Conservation (phyloP, 2,113 vertebrate genomes). For the Chloroceryle aenea region DNA sequence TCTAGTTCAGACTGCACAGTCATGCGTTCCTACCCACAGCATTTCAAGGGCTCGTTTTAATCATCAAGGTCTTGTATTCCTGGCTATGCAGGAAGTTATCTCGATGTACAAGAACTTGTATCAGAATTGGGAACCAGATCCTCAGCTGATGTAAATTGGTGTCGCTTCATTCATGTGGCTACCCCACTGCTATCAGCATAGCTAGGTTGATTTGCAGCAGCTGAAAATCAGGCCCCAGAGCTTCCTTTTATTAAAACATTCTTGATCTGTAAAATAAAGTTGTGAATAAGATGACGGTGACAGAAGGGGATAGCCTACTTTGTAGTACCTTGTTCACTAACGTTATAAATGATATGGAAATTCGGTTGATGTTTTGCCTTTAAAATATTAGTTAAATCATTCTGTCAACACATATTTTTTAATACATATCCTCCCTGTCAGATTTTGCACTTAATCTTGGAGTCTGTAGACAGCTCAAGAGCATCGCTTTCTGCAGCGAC, state of each 20-base stretch:
- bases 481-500: conserved; percentile 12
- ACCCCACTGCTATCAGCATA: neutral
- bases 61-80: neutral
- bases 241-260: conserved; percentile 46
- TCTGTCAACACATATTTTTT: conserved; percentile 73
- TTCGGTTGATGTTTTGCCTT: conserved; percentile 65
- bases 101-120: neutral
- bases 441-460: conserved; percentile 67
- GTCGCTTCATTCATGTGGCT: neutral
- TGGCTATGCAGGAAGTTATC: neutral
- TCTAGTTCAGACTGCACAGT: neutral
- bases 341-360: conserved; percentile 59
- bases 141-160: neutral
- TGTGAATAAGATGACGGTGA: conserved; percentile 36
- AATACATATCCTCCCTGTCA: conserved; percentile 70
- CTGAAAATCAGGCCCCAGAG: conserved; percentile 35
- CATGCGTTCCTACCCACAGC: rapidly evolving
- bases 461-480: conserved; percentile 64
- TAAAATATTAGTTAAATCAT: conserved; percentile 70
- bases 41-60: neutral
- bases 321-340: conserved; percentile 42
- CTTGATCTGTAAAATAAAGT: conserved; percentile 50
- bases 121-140: neutral
- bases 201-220: conserved; percentile 37
- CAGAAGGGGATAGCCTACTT: conserved; percentile 47